Evolutionary conservation across 1,140 invertebrate genomes (phyloP).

Genomic region (Caenorhabditis remanei): DNA sequence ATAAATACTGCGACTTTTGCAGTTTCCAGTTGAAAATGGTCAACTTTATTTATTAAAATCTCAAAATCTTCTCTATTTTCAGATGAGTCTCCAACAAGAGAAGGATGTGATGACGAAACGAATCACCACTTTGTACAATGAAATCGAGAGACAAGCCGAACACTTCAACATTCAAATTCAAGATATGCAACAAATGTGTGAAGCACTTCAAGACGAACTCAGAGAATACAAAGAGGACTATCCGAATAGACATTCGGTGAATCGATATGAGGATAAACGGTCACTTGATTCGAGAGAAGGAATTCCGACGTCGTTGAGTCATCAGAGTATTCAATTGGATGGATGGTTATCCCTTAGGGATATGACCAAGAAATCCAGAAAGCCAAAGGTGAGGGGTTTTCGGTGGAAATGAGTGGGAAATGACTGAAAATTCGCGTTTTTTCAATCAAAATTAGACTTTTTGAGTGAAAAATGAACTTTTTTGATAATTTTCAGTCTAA

Average conservation of each 20-base stretch:
- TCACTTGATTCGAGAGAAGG: constrained; percentile 58
- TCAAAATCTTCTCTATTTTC: not conserved
- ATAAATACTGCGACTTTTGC: too few relatives aligned
- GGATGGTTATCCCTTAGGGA: constrained; percentile 2
- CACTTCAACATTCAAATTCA: constrained; percentile 46
- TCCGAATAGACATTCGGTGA: not conserved
- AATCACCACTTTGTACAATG: not conserved
- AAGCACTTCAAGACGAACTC: constrained; percentile 12
- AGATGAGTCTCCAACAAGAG: constrained; percentile 42
- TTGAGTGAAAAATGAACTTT: too few relatives aligned
- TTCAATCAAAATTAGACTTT: too few relatives aligned
- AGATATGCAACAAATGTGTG: not conserved
- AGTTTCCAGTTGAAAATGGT: not conserved
- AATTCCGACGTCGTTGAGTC: constrained; percentile 1
- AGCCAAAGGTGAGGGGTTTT: not conserved
- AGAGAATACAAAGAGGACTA: constrained; percentile 31
- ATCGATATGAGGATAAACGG: constrained; percentile 37
- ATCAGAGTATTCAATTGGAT: constrained; percentile 1
- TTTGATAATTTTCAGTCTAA: too few relatives aligned
- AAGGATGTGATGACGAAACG: not conserved
- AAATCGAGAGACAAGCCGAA: constrained; percentile 17
- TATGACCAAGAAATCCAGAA: constrained; percentile 4
- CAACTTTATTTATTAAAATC: not conserved
- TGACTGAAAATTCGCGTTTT: too few relatives aligned
- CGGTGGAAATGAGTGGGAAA: too few relatives aligned